Base-by-base conservation (phyloP, 2,888 invertebrate genomes). In the Erannis defoliaria region DNA sequence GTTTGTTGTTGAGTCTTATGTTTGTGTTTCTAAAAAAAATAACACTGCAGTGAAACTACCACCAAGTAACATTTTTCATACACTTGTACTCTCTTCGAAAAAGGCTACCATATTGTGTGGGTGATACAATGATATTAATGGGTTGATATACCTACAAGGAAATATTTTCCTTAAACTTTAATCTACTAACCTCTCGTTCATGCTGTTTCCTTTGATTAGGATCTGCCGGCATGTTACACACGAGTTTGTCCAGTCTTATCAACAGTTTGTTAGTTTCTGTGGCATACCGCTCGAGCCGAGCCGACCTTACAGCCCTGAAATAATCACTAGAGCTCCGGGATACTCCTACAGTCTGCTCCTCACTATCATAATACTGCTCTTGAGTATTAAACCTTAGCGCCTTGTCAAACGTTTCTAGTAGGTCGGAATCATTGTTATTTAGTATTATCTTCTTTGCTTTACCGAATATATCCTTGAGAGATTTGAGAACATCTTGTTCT, bases 191-290 rank as follows among this genome's bases (percentile, higher is more conserved):
- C 77, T 94, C 94, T 78, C 95, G 95, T 80, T 96, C 96, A 84
- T 95, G 94, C 77, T 96, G 95, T 89, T 96, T 97, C 68, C 96
- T 94, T 78, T 95, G 95, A 53, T 94, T 93, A 12, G 95, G 94
- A 75, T 96, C 96, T 68, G 90, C 86, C 5, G 98, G 97, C 86
- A 96, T 94, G 81, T 97, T 96, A 72, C 95, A 95, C 33, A 99
- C 94, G 62, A 99, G 93, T 84, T 98, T 97, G 86, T 99, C 98
- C 72, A 99, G 92, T 71, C 99, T 94, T 81, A 99, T 98, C 50
- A 99, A 94, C 57, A 99, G 90, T 86, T 98, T 99, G 85, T 99
- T 99, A 1, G 99, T 99, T 90, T 99, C 98, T 9, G 97, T 96
- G 0, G 98, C 97, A 81, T 97, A 97, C 74, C 98, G 95, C 87